Conservation (phyloP, 2,888 invertebrate species). For the Rambutsinella grinnellia region DNA sequence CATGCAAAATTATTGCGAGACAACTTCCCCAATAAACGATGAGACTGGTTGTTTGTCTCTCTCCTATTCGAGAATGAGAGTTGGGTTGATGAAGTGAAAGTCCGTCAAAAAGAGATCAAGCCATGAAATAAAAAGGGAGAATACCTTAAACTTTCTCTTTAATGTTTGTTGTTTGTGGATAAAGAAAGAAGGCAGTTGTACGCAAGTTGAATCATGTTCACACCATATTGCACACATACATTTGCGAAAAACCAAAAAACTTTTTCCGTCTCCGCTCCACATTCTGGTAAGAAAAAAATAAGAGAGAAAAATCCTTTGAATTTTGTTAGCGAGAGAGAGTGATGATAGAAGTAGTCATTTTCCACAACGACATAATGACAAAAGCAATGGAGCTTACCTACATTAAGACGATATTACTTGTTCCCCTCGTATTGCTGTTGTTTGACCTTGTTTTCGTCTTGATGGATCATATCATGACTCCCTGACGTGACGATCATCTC, state of each 20-base stretch:
- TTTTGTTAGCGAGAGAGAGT: not conserved
- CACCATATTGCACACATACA: slow-evolving; percentile 4
- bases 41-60: too few species aligned
- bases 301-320: too few species aligned
- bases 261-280: not conserved
- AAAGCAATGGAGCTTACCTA: not conserved
- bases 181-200: too few species aligned
- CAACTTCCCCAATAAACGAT: too few species aligned
- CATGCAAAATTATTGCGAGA: slow-evolving; percentile 18
- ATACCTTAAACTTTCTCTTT: not conserved
- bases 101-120: slow-evolving; percentile 3
- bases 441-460: slow-evolving; percentile 37
- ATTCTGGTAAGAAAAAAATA: too few species aligned
- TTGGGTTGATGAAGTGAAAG: slow-evolving; percentile 31
- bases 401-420: not conserved
- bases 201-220: slow-evolving; percentile 16
- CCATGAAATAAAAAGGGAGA: not conserved
- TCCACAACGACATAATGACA: not conserved
- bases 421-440: slow-evolving; percentile 12
- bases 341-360: not conserved
- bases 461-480: slow-evolving; percentile 15
- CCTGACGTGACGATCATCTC: not conserved
- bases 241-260: too few species aligned
- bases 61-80: too few species aligned
- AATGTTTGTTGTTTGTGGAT: too few species aligned